phyloP scores from a whole-genome alignment of 2,888 invertebrate genomes.

The Melipona bicolor region DNA sequence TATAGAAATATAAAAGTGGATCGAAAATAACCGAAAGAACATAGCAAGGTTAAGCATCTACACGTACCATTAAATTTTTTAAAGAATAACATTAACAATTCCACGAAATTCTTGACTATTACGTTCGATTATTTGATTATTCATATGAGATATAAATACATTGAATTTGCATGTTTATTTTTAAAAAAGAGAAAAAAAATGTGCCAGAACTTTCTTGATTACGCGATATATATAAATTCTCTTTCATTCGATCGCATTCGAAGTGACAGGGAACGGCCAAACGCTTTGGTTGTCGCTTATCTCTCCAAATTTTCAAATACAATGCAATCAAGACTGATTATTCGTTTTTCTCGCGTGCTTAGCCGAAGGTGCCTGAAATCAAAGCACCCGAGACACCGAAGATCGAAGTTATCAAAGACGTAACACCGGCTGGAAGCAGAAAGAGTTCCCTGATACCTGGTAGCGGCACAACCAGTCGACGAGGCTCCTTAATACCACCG shows the following conservation, averaged over 20 bases:
- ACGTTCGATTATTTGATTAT: no score
- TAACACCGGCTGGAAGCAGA: conserved; percentile 89
- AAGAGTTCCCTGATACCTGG: conserved; percentile 91
- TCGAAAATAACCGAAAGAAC: no score
- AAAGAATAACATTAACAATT: no score
- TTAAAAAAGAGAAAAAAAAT: background rate
- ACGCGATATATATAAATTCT: background rate
- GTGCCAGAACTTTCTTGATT: background rate
- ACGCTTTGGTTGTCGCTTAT: background rate
- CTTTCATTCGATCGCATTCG: background rate
- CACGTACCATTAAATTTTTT: no score
- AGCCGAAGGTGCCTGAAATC: conserved; percentile 85
- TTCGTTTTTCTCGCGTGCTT: conserved; percentile 24
- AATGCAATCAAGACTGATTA: conserved; percentile 8
- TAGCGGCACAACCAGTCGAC: conserved; percentile 88
- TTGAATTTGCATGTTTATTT: background rate
- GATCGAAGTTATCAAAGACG: conserved; percentile 94
- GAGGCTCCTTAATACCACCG: conserved; percentile 95
- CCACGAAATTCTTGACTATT: no score
- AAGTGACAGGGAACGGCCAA: background rate
- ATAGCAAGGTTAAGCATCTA: no score
- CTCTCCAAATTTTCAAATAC: background rate
- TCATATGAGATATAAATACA: no score
- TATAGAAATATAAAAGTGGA: no score
- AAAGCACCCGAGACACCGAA: conserved; percentile 91